Base-by-base conservation (phyloP, 2,797 vertebrate genomes). In the Toxotes lorentzi region DNA sequence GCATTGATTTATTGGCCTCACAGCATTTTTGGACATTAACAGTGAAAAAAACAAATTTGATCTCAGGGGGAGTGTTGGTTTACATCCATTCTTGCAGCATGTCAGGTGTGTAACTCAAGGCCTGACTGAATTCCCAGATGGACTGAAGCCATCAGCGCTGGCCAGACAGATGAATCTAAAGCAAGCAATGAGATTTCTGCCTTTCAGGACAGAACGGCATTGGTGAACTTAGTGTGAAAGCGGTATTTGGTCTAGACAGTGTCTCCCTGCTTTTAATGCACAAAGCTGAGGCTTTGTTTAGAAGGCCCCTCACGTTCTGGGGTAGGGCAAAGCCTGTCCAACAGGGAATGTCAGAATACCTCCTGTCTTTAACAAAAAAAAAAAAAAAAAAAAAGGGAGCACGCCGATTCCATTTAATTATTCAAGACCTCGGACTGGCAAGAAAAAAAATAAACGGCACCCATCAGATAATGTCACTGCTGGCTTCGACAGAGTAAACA, bases 31-130 rank as follows among this genome's bases (percentile, higher is more conserved):
- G 67, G 88, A 88, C 85, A 78, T 90, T 88, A 89, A 81, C 77
- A 71, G 86, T 81, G 80, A 78, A 82, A 88, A 27, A 90, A 89
- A 85, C 38, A 87, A 87, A 89, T 86, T 84, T 87, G 82, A 89
- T 92, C 77, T 90, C 61, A 74, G 78, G 80, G 66, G 27, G 76
- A 82, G 81, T 69, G 80, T 85, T 85, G 81, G 79, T 78, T 88
- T 81, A 75, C 89, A 88, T 92, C 88, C 83, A 90, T 88, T 89
- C 73, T 80, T 89, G 87, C 88, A 77, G 88, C 75, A 69, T 91
- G 91, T 90, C 91, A 92, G 91, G 91, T 93, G 87, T 86, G 88
- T 87, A 84, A 91, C 83, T 89, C 80, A 68, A 65, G 86, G 91
- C 79, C 79, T 82, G 86, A 88, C 79, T 88, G 86, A 87, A 90